A percentile compares a stretch with the other conserved stretches of the same genome.
Evolutionary conservation across 2,797 vertebrate species (phyloP).

Genomic region (Trematomus bernacchii): DNA sequence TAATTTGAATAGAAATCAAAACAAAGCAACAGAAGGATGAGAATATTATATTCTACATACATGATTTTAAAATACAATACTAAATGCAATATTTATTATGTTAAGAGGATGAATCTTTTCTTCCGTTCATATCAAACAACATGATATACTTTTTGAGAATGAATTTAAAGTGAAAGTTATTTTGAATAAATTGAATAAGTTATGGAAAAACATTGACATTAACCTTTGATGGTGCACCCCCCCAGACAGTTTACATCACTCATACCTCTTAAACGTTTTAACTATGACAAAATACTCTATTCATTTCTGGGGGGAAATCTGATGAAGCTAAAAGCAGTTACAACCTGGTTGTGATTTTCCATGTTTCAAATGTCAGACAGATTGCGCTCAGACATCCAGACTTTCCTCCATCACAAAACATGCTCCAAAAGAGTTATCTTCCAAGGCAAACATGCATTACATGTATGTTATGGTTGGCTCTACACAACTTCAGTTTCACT

Average conservation of each 20-base stretch:
- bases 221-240: background rate
- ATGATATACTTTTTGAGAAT: background rate
- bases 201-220: background rate
- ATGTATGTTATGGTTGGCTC: constrained; percentile 41
- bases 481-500: constrained; percentile 4
- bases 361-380: constrained; percentile 39
- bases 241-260: background rate
- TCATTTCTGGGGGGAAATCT: background rate
- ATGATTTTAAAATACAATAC: too few relatives aligned
- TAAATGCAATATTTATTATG: too few relatives aligned
- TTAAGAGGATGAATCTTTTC: too few relatives aligned
- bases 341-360: constrained; percentile 8
- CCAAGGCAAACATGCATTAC: constrained; percentile 49
- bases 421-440: constrained; percentile 32
- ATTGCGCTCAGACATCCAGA: constrained; percentile 28
- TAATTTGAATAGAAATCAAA: too few relatives aligned
- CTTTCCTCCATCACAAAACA: constrained; percentile 40
- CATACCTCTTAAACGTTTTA: background rate
- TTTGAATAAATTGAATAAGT: background rate
- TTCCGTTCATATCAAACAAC: background rate
- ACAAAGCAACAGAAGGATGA: too few relatives aligned
- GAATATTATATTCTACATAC: too few relatives aligned
- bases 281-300: background rate
- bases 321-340: background rate
- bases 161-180: background rate